Conservation (phyloP, 2,113 vertebrate genomes). For the Pimephales promelas region DNA sequence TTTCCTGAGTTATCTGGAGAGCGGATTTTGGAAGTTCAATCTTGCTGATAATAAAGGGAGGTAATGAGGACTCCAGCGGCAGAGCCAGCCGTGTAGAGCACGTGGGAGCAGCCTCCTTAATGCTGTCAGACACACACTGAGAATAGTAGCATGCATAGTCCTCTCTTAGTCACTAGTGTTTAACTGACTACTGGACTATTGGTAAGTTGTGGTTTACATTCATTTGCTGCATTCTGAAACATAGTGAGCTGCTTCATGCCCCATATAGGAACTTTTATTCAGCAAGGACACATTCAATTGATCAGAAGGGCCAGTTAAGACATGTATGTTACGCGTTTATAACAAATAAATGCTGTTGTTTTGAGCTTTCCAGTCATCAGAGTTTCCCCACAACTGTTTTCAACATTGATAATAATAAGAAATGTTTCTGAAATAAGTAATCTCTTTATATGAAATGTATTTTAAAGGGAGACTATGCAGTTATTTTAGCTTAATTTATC, state of each 20-base stretch:
- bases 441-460: no score
- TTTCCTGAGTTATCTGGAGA: slow-evolving; percentile 44
- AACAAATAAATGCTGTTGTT: no score
- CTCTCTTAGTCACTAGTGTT: slow-evolving; percentile 1
- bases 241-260: not conserved
- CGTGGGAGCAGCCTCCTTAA: slow-evolving; percentile 32
- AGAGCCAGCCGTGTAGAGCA: slow-evolving; percentile 41
- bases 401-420: not conserved
- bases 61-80: slow-evolving; percentile 45
- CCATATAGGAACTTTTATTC: not conserved
- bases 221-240: slow-evolving; percentile 12
- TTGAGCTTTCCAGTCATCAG: not conserved
- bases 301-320: not conserved
- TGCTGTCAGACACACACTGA: slow-evolving; percentile 21
- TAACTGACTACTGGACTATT: not conserved
- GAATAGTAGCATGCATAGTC: slow-evolving; percentile 13
- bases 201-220: not conserved
- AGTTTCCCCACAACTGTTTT: not conserved
- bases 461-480: no score
- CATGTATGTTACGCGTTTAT: not conserved
- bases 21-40: slow-evolving; percentile 41
- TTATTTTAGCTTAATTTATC: no score
- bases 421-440: not conserved
- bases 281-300: not conserved
- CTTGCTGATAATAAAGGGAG: slow-evolving; percentile 43